Base-by-base conservation (phyloP, 2,888 invertebrate species). In the Ctena decussata region DNA sequence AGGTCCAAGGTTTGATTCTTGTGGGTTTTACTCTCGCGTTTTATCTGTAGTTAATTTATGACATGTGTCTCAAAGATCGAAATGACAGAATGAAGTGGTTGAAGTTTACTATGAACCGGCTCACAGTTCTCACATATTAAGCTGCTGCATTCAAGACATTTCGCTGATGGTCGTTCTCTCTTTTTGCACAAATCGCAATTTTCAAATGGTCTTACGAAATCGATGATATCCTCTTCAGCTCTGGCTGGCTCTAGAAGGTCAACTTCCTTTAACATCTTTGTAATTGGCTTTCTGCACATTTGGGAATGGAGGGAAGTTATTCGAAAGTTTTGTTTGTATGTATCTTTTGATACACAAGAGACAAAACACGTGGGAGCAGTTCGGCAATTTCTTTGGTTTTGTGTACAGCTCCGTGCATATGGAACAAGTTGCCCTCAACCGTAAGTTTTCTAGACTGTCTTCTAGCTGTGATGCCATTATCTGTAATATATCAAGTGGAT, bases 401-500 rank as follows among this genome's bases (percentile, higher is more conserved):
- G 30, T 60, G 27, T 60, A 60, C 30, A 60, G 18, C 21, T 27
- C 30, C 3, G 30, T 27, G 60, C 60, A 60, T 30, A 60, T 30
- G 1, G 60, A 30, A 27, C 60, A 60, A 6, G 30, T 60, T 6
- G 60, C 60, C 18, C 60, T 60, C 3, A 30, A 21, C 27, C 60
- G 60, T 30, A 60, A 30, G 18, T 60, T 60, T 21, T 60, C 60
- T 8, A 60, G 60, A 30, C 30, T 60, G 27, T 60, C 60, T 5
- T 60, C 27, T 30, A 30, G 18, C 27, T 27, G 27, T 6, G 3
- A 1, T 27, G 60, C 24, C 60, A 60, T 60, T 24, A 6, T 30
- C 60, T 60, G 60, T 27, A 60, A 60, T 27, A 60, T 60, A 49
- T n/a, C n/a, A n/a, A n/a, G n/a, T n/a, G n/a, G n/a, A n/a, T n/a